Evolutionary conservation across 2,797 vertebrate genomes (phyloP).

Genomic region (Hydrocynus forskahlii): DNA sequence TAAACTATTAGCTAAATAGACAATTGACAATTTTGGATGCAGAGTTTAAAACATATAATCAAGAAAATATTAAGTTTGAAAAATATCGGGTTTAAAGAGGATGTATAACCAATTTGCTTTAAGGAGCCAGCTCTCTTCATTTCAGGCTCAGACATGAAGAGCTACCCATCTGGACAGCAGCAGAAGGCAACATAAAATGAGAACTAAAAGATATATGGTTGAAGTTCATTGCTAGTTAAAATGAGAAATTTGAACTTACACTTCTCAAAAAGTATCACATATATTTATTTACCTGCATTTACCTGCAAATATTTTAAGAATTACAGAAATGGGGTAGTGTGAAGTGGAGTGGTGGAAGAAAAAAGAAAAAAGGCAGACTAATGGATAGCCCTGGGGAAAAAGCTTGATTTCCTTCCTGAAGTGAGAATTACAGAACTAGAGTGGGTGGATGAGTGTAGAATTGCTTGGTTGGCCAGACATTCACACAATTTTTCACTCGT

Average conservation of each 20-base stretch:
- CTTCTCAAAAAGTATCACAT: neutral
- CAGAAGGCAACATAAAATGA: neutral
- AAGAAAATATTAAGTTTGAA: neutral
- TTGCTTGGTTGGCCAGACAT: neutral
- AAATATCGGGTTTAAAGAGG: too few relatives aligned
- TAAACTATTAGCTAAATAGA: too few relatives aligned
- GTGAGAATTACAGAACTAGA: neutral
- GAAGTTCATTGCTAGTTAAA: neutral
- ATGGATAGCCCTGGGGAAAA: neutral
- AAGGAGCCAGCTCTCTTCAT: neutral
- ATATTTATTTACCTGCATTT: too few relatives aligned
- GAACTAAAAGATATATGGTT: neutral
- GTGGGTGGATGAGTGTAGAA: neutral
- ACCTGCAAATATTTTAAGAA: too few relatives aligned
- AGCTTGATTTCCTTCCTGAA: conserved; percentile 7
- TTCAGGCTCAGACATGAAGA: conserved; percentile 17
- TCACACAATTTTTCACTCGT: neutral
- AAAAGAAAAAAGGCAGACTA: neutral
- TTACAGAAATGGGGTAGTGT: neutral
- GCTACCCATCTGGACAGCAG: conserved; percentile 1
- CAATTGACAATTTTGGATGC: too few relatives aligned
- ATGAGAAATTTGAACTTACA: neutral
- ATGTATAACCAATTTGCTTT: neutral
- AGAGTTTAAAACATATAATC: neutral
- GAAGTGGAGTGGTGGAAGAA: neutral